A percentile compares a stretch with the other conserved stretches of the same genome.
phyloP scores from a whole-genome alignment of 2,797 vertebrate genomes.

The Lithobates pipiens region DNA sequence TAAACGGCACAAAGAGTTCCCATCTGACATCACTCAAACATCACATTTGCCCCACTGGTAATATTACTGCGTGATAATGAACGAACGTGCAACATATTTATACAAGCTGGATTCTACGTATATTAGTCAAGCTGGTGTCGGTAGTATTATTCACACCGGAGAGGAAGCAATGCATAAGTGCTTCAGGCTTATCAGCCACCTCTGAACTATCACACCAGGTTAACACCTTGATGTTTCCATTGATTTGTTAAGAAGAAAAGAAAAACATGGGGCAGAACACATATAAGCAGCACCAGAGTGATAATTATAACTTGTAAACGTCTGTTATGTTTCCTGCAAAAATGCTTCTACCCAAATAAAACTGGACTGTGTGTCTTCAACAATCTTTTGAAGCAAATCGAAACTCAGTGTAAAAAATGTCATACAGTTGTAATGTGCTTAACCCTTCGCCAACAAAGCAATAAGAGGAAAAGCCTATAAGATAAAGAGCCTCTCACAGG shows the following conservation, averaged over 20 bases:
- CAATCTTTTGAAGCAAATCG: slow-evolving; percentile 14
- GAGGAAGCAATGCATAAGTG: slow-evolving; percentile 21
- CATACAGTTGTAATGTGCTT: slow-evolving; percentile 30
- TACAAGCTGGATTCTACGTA: not conserved
- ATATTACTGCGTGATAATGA: not conserved
- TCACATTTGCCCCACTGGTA: not conserved
- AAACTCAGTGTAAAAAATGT: slow-evolving; percentile 38
- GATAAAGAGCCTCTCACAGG: not conserved
- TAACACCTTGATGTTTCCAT: slow-evolving; percentile 24
- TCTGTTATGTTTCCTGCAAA: slow-evolving; percentile 51
- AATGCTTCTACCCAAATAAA: slow-evolving; percentile 8
- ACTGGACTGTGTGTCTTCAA: slow-evolving; percentile 26
- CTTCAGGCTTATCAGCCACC: not conserved
- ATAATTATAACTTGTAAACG: slow-evolving; percentile 55
- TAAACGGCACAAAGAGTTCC: not conserved
- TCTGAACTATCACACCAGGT: slow-evolving; percentile 12
- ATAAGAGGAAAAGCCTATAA: not conserved
- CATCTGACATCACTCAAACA: not conserved
- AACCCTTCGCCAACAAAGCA: not conserved
- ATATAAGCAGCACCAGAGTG: slow-evolving; percentile 35
- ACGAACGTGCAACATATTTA: not conserved
- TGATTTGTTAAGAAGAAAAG: slow-evolving; percentile 26
- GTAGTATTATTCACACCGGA: not conserved
- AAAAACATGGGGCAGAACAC: slow-evolving; percentile 32
- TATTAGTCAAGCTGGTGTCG: slow-evolving; percentile 7